Base-by-base conservation (phyloP, 2,797 vertebrate genomes). In the Lagorchestes hirsutus region DNA sequence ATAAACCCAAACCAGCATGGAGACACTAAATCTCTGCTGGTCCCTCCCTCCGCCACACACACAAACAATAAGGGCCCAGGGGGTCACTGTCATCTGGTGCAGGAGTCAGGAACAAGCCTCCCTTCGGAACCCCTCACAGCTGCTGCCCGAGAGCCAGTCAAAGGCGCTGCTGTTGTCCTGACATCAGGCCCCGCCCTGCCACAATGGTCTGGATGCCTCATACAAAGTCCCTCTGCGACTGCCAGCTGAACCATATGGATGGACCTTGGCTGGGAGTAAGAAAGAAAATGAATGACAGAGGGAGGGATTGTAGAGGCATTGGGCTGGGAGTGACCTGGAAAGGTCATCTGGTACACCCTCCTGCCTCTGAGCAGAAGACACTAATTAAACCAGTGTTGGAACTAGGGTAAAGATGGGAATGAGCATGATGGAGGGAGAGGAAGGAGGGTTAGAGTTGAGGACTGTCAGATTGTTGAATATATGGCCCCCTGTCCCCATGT, bases 211-310 rank as follows among this genome's bases (percentile, higher is more conserved):
- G 94, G 57, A 93, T 40, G 58, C 55, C 93, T 92, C 95, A 46
- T 54, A 97, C 94, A 96, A 95, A 91, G 93, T 97, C 58, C 95
- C 95, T 95, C 50, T 59, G 54, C 93, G 92, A 94, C 94, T 58
- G 58, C 57, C 3, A 27, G 82, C 91, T 92, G 67, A 93, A 93
- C 94, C 96, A 95, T 93, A 95, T 92, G 97, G 97, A 90, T 0
- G 13, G 91, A 93, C 82, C 56, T 28, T 2, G 55, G 95, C 87
- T 54, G 55, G 54, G 82, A 92, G 96, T 24, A 92, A 95, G 96
- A 95, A 0, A n/a, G 29, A 46, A 67, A 59, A 74, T 18, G 52
- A 97, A 58, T 59, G 95, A 90, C 58, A 82, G 92, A 87, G 14
- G 18, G 13, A 93, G 54, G 22, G 27, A 54, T 50, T 56, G 40